These are phyloP conservation scores for Drosophila atripex DNA, from an alignment of 2,888 invertebrate species.

Conservation along the genomic window DNA sequence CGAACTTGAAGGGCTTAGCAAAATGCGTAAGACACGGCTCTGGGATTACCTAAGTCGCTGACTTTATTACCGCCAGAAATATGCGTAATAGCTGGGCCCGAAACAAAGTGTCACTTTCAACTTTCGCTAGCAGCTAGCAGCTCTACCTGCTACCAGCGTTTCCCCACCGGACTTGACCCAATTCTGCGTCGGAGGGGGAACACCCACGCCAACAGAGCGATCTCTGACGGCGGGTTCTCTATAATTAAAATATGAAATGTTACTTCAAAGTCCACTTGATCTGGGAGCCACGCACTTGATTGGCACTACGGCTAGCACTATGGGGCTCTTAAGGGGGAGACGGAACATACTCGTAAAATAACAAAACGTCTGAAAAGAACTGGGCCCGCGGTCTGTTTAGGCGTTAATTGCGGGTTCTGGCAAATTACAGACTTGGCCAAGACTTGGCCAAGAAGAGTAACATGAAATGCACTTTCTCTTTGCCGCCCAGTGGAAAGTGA, in stretches of 20 bases:
- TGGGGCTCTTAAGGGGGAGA: no score
- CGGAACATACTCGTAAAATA: neutral
- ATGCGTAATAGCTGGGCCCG: constrained; percentile 3
- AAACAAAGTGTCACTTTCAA: constrained; percentile 66
- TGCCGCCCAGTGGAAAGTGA: constrained; percentile 55
- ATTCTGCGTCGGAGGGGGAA: constrained; percentile 24
- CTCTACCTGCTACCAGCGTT: constrained; percentile 55
- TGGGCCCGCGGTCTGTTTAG: constrained; percentile 50
- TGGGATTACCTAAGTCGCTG: constrained; percentile 24
- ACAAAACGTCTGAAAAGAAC: constrained; percentile 1
- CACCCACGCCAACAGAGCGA: constrained; percentile 37
- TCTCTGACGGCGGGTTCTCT: constrained; percentile 4
- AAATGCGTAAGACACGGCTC: constrained; percentile 29
- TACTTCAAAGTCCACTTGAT: constrained; percentile 45
- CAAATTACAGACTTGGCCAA: constrained; percentile 65
- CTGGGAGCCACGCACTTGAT: constrained; percentile 56
- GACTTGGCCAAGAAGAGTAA: neutral
- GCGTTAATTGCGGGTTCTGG: constrained; percentile 77
- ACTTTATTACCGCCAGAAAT: neutral
- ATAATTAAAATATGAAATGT: constrained; percentile 50
- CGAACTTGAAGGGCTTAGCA: constrained; percentile 55
- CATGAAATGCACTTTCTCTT: constrained; percentile 70
- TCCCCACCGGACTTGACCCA: constrained; percentile 69
- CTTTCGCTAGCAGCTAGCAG: constrained; percentile 68
- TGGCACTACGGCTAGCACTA: constrained; percentile 53